These are phyloP conservation scores for Acipenser transmontanus DNA, from an alignment of 2,797 vertebrate genomes.

Conservation along the genomic window DNA sequence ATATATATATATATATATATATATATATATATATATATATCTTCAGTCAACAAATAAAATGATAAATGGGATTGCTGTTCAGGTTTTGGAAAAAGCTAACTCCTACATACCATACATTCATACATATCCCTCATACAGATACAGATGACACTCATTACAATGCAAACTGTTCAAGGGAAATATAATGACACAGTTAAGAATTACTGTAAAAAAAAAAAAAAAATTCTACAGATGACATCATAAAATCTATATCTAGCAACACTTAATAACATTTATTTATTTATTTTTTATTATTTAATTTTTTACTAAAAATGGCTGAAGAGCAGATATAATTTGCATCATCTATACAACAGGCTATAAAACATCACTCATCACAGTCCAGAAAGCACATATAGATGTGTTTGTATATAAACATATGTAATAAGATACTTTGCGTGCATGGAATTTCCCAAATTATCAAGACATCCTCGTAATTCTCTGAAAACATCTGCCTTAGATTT, in stretches of 20 bases:
- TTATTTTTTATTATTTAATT: conserved; percentile 44
- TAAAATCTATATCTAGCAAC: conserved; percentile 90
- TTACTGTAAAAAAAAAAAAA: conserved; percentile 34
- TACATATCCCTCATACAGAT: too few species aligned
- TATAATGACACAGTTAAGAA: conserved; percentile 34
- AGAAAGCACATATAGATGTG: conserved; percentile 88
- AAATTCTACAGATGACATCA: conserved; percentile 71
- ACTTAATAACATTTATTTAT: conserved; percentile 84
- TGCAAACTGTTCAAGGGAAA: too few species aligned
- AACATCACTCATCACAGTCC: conserved; percentile 82
- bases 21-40: too few species aligned
- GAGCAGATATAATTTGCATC: conserved; percentile 88
- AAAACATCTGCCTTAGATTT: conserved; percentile 71
- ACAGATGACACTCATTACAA: too few species aligned
- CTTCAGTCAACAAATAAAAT: too few species aligned
- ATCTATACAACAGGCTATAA: conserved; percentile 95
- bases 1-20: too few species aligned
- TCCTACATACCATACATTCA: too few species aligned
- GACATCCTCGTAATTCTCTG: conserved; percentile 60
- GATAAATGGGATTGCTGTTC: too few species aligned
- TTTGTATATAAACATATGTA: conserved; percentile 97
- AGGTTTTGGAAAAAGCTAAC: too few species aligned
- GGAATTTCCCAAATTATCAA: conserved; percentile 79
- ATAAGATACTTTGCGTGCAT: conserved; percentile 99
- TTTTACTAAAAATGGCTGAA: conserved; percentile 83